Conservation (phyloP, 2,113 vertebrate species). For the Mohoua ochrocephala region DNA sequence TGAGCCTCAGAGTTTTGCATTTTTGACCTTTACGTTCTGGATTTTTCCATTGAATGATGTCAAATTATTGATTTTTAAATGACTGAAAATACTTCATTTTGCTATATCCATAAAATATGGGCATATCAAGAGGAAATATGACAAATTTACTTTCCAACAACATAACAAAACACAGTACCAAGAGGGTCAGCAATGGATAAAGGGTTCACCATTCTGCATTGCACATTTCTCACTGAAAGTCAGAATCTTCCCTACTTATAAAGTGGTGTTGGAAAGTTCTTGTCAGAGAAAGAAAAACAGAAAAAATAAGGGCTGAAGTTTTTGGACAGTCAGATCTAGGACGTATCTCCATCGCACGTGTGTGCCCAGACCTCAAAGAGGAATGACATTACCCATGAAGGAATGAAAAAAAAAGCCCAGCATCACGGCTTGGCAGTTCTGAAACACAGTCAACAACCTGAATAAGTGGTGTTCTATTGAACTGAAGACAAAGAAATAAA, state of each 20-base stretch:
- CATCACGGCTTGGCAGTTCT: neutral
- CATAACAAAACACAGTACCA: neutral
- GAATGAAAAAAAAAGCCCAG: neutral
- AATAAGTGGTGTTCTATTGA: neutral
- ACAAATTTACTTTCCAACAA: neutral
- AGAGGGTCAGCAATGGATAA: neutral
- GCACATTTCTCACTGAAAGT: neutral
- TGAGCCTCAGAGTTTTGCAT: neutral
- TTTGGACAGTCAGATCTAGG: neutral
- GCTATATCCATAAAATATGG: neutral
- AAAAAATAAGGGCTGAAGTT: neutral
- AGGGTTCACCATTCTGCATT: neutral
- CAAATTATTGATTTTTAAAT: neutral
- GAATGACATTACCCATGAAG: neutral
- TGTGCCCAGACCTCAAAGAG: neutral
- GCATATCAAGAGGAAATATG: neutral
- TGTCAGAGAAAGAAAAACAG: neutral
- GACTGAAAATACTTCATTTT: neutral
- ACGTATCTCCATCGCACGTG: neutral
- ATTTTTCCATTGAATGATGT: neutral
- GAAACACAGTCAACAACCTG: neutral
- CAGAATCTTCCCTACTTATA: neutral
- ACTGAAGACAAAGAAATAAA: neutral
- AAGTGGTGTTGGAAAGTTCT: neutral
- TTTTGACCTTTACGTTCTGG: neutral